Base-by-base conservation (phyloP, 1,140 invertebrate genomes). In the Acromyrmex heyeri region DNA sequence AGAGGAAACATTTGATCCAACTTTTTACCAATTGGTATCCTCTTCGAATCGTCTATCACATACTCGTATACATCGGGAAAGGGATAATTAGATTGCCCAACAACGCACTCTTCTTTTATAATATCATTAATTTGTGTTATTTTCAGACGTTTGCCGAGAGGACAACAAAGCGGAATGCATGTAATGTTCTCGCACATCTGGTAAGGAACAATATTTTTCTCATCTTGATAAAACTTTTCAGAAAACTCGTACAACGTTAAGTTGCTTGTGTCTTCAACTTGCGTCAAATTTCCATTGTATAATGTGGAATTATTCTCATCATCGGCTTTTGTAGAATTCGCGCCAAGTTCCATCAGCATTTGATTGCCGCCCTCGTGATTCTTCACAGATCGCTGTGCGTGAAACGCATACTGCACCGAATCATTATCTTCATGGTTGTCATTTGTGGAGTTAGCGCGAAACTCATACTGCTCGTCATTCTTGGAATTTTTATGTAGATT, bases 81-180 rank as follows among this genome's bases (percentile, higher is more conserved):
- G 4, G 3, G 1, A 18, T 38, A 57, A n/a, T 57, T 69, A 16
- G 0, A 16, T 14, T 87, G 72, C 0, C 21, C 57, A 2, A 21
- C 0, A 0, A 53, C 0, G 61, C 91, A 92, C 3, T 0, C 30
- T 2, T 16, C 27, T 0, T 21, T 7, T 21, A 21, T 21, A 14
- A 14, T 44, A 44, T 44, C 38, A 50, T 16, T 16, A 4, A 50
- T 50, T 50, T 8, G 12, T 44, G 38, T 44, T 44, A 50, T 16
- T n/a, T 8, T 1, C 8, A 86, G 1, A 0, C 61, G 77, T 0
- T 12, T 0, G 2, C 48, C 61, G 1, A 50, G 16, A 0, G 70
- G 30, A 7, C 91, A 91, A 16, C 91, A 92, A 0, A 92, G n/a
- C 0, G 12, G 16, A 5, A 91, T 30, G 12, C 81, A 86, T 18